These are phyloP conservation scores for Bergia sp. DNA, from an alignment of 92 coral and sea anemone species.

Conservation along the genomic window DNA sequence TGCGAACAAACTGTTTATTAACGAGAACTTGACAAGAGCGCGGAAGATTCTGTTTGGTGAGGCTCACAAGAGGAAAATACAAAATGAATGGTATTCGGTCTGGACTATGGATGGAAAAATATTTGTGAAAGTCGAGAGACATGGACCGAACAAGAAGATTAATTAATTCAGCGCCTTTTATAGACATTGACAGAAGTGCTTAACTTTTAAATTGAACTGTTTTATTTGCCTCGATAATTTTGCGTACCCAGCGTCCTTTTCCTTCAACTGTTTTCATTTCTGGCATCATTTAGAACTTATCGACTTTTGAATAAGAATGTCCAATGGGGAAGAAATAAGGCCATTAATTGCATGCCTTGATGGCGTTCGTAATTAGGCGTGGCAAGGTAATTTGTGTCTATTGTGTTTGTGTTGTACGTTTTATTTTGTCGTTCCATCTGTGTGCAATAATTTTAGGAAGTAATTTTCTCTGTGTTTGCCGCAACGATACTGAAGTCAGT, in stretches of 20 bases:
- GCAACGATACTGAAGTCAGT: not conserved
- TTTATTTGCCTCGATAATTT: too few relatives aligned
- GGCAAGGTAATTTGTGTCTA: not conserved
- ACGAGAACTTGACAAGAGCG: not conserved
- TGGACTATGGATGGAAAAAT: conserved; percentile 18
- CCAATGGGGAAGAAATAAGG: not conserved
- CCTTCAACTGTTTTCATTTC: too few relatives aligned
- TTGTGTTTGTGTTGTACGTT: not conserved
- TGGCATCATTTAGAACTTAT: too few relatives aligned
- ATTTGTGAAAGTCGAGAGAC: conserved; percentile 3
- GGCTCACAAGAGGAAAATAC: not conserved
- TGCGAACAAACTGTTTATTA: not conserved
- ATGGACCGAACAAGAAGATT: not conserved
- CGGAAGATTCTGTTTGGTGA: conserved; percentile 1
- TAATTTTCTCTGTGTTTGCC: not conserved
- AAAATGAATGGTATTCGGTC: conserved; percentile 1
- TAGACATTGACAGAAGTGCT: not conserved
- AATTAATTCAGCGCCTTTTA: not conserved
- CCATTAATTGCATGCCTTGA: not conserved
- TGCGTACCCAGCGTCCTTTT: too few relatives aligned
- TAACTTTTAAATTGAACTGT: not conserved
- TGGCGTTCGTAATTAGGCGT: not conserved
- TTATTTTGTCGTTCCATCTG: not conserved
- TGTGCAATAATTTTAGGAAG: not conserved
- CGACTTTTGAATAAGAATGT: too few relatives aligned